Conservation (phyloP, 2,888 invertebrate genomes). For the Aplocera efformata region DNA sequence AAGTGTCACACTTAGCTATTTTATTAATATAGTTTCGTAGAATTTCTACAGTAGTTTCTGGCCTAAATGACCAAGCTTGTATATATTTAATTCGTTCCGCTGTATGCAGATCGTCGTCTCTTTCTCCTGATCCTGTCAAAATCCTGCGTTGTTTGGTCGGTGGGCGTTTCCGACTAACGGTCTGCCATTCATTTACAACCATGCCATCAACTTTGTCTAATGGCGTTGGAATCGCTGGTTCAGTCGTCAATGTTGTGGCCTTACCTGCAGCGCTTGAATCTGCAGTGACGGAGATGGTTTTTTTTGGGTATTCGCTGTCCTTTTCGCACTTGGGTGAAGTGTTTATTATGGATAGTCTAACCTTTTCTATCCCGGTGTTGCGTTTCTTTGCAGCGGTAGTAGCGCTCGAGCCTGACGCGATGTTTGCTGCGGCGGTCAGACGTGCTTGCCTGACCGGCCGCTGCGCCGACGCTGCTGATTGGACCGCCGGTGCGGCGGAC, state of each 20-base stretch:
- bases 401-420: conserved; percentile 3
- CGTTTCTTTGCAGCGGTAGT: background rate
- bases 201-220: background rate
- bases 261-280: background rate
- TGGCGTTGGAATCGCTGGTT: background rate
- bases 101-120: conserved; percentile 6
- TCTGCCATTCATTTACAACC: background rate
- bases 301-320: background rate
- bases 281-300: background rate
- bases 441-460: conserved; percentile 6
- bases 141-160: conserved; percentile 1
- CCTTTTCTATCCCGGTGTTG: background rate
- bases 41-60: conserved; percentile 9
- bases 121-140: background rate
- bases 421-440: conserved; percentile 1
- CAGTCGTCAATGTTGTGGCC: background rate
- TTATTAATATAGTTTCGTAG: conserved; percentile 7
- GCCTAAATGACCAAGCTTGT: conserved; percentile 11
- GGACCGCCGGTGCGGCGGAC: background rate
- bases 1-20: conserved; percentile 4
- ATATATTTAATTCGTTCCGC: conserved; percentile 5
- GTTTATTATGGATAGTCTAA: background rate
- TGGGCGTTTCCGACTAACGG: background rate
- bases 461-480: background rate
- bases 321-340: background rate